Evolutionary conservation across 1,140 invertebrate genomes (phyloP).

Genomic region (Octopus bimaculoides): DNA sequence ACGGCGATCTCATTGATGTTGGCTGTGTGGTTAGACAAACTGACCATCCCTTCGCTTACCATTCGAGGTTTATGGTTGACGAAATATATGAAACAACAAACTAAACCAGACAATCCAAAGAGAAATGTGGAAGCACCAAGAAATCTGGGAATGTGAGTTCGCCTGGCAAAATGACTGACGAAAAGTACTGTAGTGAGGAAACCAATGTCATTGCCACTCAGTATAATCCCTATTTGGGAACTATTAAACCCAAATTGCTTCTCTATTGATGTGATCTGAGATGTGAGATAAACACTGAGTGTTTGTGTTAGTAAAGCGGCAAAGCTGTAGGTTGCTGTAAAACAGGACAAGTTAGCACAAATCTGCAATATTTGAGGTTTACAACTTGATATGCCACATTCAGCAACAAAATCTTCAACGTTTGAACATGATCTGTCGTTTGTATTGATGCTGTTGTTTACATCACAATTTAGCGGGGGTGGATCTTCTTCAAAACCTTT

Average conservation of each 20-base stretch:
- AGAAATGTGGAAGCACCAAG: slow-evolving; percentile 26
- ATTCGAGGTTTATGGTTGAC: neutral
- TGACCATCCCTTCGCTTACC: neutral
- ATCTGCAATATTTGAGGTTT: slow-evolving; percentile 17
- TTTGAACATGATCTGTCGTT: no score
- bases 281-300: slow-evolving; percentile 28
- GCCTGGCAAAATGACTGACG: slow-evolving; percentile 26
- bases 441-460: no score
- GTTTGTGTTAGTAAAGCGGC: slow-evolving; percentile 36
- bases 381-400: slow-evolving; percentile 17
- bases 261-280: slow-evolving; percentile 35
- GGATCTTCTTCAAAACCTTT: no score
- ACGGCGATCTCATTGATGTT: neutral
- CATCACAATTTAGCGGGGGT: no score
- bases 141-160: slow-evolving; percentile 27
- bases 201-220: slow-evolving; percentile 36
- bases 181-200: slow-evolving; percentile 28
- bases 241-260: slow-evolving; percentile 36
- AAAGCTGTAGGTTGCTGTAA: slow-evolving; percentile 32
- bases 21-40: neutral
- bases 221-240: slow-evolving; percentile 30
- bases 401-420: neutral
- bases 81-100: slow-evolving; percentile 17
- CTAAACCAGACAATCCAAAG: slow-evolving; percentile 33
- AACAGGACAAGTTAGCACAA: slow-evolving; percentile 32